Conservation (phyloP, 2,888 invertebrate species). For the Craniophora ligustri region DNA sequence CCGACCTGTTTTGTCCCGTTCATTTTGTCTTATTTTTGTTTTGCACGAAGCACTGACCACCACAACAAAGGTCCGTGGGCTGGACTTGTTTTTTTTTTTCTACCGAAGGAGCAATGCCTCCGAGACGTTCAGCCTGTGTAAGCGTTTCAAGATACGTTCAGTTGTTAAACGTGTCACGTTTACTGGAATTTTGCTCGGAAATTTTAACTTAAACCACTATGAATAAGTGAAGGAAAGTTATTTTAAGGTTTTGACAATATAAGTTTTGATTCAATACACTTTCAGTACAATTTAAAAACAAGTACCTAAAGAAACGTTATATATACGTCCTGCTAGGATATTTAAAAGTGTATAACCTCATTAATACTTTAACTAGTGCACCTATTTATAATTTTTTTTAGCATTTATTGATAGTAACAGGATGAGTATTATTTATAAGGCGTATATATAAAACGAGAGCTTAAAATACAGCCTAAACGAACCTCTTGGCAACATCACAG, state of each 20-base stretch:
- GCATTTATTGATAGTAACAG: too few species aligned
- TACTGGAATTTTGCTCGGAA: conserved; percentile 30
- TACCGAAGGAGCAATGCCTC: conserved; percentile 70
- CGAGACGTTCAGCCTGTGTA: conserved; percentile 52
- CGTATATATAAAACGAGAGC: not conserved
- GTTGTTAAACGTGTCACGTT: conserved; percentile 35
- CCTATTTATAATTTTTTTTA: too few species aligned
- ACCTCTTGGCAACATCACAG: not conserved
- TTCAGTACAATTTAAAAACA: too few species aligned
- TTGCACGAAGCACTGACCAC: conserved; percentile 87
- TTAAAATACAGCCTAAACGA: not conserved
- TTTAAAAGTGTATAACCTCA: too few species aligned
- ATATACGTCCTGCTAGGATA: too few species aligned
- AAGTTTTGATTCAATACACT: too few species aligned
- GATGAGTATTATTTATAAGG: too few species aligned
- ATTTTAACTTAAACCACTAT: conserved; percentile 36
- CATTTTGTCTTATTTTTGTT: conserved; percentile 86
- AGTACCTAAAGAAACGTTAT: too few species aligned
- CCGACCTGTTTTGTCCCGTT: conserved; percentile 78
- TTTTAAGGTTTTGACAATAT: too few species aligned
- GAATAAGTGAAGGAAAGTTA: too few species aligned
- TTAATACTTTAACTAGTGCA: too few species aligned
- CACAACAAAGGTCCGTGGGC: conserved; percentile 85
- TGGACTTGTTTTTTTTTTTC: conserved; percentile 71
- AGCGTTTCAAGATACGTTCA: conserved; percentile 52